Percentiles rank a stretch among this genome's conserved stretches.
Evolutionary conservation across 2,113 vertebrate genomes (phyloP).

Genomic region (Cyanoderma ruficeps): DNA sequence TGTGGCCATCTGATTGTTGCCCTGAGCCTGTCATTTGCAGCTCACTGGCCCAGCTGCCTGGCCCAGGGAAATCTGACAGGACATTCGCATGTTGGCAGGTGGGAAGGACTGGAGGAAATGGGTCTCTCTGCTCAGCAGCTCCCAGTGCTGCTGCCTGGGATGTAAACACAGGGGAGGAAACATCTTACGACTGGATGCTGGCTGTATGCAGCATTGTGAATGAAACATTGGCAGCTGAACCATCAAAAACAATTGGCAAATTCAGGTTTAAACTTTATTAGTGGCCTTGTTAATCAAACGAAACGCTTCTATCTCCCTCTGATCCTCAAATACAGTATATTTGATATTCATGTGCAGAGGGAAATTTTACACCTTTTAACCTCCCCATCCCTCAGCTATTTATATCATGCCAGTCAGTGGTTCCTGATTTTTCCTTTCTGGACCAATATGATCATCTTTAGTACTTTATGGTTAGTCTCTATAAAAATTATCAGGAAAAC

Average conservation of each 20-base stretch:
- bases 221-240: background rate
- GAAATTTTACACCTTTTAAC: background rate
- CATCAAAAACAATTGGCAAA: background rate
- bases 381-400: background rate
- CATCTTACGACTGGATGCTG: background rate
- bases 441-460: background rate
- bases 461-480: background rate
- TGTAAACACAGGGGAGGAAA: background rate
- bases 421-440: background rate
- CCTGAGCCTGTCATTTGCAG: fast-evolving
- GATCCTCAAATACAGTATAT: background rate
- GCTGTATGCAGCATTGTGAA: fast-evolving
- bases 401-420: background rate
- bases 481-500: background rate
- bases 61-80: background rate
- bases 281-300: background rate
- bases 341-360: background rate
- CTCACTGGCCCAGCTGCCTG: fast-evolving
- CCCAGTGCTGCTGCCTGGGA: fast-evolving
- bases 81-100: background rate
- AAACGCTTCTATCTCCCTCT: background rate
- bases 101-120: background rate
- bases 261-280: background rate
- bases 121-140: background rate
- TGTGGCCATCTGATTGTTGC: fast-evolving